Conservation (phyloP, 2,797 vertebrate species). For the Bothrops alternatus region DNA sequence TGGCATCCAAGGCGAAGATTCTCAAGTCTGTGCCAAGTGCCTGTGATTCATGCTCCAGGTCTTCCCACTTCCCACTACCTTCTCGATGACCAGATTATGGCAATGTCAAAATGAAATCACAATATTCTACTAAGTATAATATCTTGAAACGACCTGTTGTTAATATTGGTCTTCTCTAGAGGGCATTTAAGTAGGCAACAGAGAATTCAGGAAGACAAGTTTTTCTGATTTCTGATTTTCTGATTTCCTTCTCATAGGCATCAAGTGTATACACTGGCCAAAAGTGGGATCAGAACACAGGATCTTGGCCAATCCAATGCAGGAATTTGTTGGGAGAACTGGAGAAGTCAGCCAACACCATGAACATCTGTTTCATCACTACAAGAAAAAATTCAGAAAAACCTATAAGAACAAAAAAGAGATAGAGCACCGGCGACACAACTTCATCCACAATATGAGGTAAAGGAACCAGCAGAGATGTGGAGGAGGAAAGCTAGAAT, state of each 20-base stretch:
- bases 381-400: conserved; percentile 72
- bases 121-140: not conserved
- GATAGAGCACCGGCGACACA: conserved; percentile 72
- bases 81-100: not conserved
- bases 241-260: conserved; percentile 12
- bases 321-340: conserved; percentile 71
- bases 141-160: not conserved
- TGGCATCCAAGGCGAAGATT: not conserved
- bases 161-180: not conserved
- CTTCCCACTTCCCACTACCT: not conserved
- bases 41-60: not conserved
- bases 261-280: conserved; percentile 48
- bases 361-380: conserved; percentile 71
- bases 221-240: not conserved
- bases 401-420: conserved; percentile 69
- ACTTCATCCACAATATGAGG: conserved; percentile 80
- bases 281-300: conserved; percentile 62
- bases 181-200: not conserved
- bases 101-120: not conserved
- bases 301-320: conserved; percentile 80
- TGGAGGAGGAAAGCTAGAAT: not conserved
- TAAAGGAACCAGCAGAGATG: conserved; percentile 23
- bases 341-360: conserved; percentile 62
- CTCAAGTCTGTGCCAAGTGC: not conserved
- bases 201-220: not conserved